Evolutionary conservation across 2,797 vertebrate species (phyloP), one percentile per base, ranked within the genome.

Genomic region (Silurus aristotelis): DNA sequence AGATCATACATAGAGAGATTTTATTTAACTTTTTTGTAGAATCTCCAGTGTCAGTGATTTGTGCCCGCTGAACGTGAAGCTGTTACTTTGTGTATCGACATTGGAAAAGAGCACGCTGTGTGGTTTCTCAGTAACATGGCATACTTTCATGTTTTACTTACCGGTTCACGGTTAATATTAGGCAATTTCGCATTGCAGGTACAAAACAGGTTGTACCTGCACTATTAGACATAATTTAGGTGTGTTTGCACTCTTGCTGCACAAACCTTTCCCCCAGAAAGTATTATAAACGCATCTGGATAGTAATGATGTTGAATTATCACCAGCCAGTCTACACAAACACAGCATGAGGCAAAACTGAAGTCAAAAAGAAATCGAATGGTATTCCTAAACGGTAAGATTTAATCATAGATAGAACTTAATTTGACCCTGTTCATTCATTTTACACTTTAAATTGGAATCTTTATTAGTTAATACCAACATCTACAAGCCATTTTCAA

Each of bases 121-220:
- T 38, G 27, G 38, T 71, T 71, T 71, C 38, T 71, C 4, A 22
- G 9, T 46, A 22, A 46, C 68, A 71, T 71, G 9, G 68, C 68
- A 52, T 52, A 52, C 48, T 52, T 52, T 52, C 48, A 52, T 52
- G 10, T 52, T 52, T 52, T 52, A 10, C 8, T 10, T 10, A 9
- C 13, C 25, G 3, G 52, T 19, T 58, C 52, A 12, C 6, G 27
- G 25, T 17, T 31, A 76, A 76, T 19, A 31, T 58, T 76, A 58
- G 25, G 55, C 55, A 77, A 20, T 20, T 19, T 77, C 15, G 31
- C 19, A 1, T 15, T 31, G 15, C 73, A 77, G 73, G 25, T 58
- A 17, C 55, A 77, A 77, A 77, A 60, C 55, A 60, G 27, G 73
- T 58, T 77, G 73, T 58, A 31, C 55, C 73, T 77, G 52, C 27